Evolutionary conservation across 2,888 invertebrate genomes (phyloP), one percentile per base, ranked within the genome.

Genomic region (Nowickia ferox): DNA sequence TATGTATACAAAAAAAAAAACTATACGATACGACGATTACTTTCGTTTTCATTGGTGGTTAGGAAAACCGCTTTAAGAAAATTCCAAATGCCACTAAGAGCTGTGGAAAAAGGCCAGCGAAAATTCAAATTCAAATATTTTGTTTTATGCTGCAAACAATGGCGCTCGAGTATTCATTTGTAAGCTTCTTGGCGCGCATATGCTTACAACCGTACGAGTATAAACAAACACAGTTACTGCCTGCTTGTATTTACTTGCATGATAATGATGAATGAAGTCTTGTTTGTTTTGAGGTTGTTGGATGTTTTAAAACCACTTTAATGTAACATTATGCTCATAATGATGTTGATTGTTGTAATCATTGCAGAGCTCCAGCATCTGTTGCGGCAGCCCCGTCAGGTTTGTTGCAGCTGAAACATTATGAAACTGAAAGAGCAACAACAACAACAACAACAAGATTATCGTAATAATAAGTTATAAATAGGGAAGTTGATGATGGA

Each of bases 21-120:
- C 11, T 48, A 59, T 13, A 80, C 44, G 84, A 30, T 30, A 30
- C 30, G 30, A 30, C 61, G 61, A 88, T 90, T 89, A 91, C 91
- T 91, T 91, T 91, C 91, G 90, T 89, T 91, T 91, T 91, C 91
- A 89, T 91, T 91, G 83, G 77, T 90, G 85, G 72, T 72, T 72
- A 68, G 59, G 65, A 84, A 84, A 78, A 78, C 77, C 65, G 81
- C 77, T 77, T 59, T 13, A 77, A 72, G 71, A 77, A 83, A 83
- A 66, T 65, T 66, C 40, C 59, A 66, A 74, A 72, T 77, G 71
- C 57, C 63, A 71, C 48, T 8, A 71, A 61, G 51, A 78, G 61
- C 30, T 11, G 68, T 15, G 53, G 13, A 57, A 65, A 72, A 72
- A 40, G 30, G 40, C n/a, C 44, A 61, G 13, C 68, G n/a, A 13